Base-by-base conservation (phyloP, 2,888 invertebrate species). In the Scrobipalpa costella region DNA sequence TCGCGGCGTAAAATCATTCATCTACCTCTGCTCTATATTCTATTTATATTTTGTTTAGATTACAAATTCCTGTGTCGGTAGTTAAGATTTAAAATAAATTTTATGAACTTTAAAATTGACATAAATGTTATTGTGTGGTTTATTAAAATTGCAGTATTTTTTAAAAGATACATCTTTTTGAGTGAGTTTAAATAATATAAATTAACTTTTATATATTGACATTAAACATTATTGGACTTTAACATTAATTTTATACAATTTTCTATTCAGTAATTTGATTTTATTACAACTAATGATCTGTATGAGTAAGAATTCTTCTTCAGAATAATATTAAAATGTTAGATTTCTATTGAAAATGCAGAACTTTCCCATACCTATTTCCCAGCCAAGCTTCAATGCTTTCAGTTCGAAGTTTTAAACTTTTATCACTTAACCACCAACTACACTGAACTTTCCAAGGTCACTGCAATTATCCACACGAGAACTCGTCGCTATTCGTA, bases 1-100 rank as follows among this genome's bases (percentile, higher is more conserved):
- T n/a, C 50, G 15, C 13, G 15, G n/a, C 57, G 61, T 62, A 64
- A 62, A 62, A 61, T 60, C 58, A 64, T 64, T 62, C 58, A 64
- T 64, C 58, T 33, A 19, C 13, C 21, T 2, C 27, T 52, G 61
- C 57, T 27, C 61, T 36, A 61, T 49, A 55, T 57, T 57, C 64
- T 62, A 64, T 64, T 64, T 62, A 49, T 58, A 63, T 13, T 17
- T 19, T 13, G 55, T 52, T 9, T 55, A 57, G 8, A n/a, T 27
- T 19, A 38, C 19, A 38, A 17, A 11, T 57, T 57, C 36, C 57
- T 17, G 34, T n/a, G 15, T 15, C 13, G 17, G 34, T 27, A 15
- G 8, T 33, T 33, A 13, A n/a, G 1, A n/a, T n/a, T 15, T 34
- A 33, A 34, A 0, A 55, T 55, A 2, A 52, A 19, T 7, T 34